Evolutionary conservation across 2,888 invertebrate genomes (phyloP).

Genomic region (Calameuta idolon): DNA sequence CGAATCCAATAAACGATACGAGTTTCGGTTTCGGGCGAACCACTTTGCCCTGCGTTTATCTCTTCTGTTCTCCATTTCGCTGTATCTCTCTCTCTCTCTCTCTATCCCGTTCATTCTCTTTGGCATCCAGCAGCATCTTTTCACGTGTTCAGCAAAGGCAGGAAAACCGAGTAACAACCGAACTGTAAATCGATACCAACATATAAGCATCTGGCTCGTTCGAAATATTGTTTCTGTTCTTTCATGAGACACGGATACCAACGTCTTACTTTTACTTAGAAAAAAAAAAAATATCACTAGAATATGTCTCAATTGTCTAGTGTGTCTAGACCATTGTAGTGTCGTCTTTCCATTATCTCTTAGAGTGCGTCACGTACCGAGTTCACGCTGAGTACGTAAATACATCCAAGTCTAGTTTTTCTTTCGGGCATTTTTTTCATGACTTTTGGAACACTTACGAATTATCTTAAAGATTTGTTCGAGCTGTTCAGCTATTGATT

Average conservation of each 20-base stretch:
- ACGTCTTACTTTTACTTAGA: background rate
- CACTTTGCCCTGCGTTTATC: background rate
- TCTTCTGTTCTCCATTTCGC: background rate
- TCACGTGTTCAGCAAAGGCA: background rate
- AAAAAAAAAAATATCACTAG: background rate
- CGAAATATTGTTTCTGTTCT: conserved; percentile 51
- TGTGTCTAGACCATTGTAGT: background rate
- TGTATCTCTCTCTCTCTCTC: conserved; percentile 11
- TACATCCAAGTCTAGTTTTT: background rate
- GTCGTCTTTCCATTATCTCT: background rate
- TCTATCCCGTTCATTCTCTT: conserved; percentile 23
- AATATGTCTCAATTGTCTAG: background rate
- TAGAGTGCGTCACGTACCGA: background rate
- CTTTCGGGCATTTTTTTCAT: background rate
- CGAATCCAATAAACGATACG: conserved; percentile 53
- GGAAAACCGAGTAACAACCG: conserved; percentile 4
- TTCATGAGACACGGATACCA: conserved; percentile 28
- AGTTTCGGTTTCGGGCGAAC: background rate
- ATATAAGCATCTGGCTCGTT: conserved; percentile 42
- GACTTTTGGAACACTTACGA: background rate
- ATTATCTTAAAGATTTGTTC: background rate
- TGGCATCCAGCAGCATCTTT: background rate
- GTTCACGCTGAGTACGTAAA: background rate
- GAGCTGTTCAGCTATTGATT: background rate
- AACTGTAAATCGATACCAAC: conserved; percentile 40